Evolutionary conservation across 2,113 vertebrate genomes (phyloP).

Genomic region (Tragelaphus imberbis): DNA sequence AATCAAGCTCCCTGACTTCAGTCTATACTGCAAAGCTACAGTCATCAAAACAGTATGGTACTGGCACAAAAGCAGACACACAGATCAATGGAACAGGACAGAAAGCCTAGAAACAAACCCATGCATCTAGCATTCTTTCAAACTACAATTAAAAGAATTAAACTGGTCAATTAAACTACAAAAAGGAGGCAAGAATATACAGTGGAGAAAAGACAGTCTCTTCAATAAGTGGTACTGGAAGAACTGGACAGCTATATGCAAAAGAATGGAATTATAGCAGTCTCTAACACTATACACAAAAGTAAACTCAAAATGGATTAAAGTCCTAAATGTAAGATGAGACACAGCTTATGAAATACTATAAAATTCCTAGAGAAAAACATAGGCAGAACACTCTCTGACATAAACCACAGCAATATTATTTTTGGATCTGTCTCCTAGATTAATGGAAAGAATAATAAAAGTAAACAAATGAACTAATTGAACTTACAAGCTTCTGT

Average conservation of each 20-base stretch:
- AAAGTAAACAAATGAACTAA: background rate
- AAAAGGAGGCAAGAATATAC: background rate
- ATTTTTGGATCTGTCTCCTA: background rate
- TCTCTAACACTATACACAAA: background rate
- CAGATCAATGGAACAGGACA: background rate
- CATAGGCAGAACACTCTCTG: background rate
- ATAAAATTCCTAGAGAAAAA: background rate
- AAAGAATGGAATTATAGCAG: background rate
- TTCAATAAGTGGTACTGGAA: background rate
- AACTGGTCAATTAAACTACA: background rate
- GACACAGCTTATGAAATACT: background rate
- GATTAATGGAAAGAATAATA: background rate
- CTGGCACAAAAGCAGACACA: background rate
- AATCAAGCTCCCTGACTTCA: background rate
- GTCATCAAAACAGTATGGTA: background rate
- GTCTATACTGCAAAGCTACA: background rate
- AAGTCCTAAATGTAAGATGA: background rate
- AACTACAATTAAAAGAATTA: background rate
- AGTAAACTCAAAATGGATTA: background rate
- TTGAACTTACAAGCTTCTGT: background rate
- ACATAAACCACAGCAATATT: background rate
- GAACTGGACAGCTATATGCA: background rate
- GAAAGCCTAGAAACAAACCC: background rate
- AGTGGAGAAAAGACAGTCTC: background rate
- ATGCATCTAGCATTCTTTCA: background rate